Evolutionary conservation across 1,140 invertebrate genomes (phyloP).

Genomic region (Rhagoletis zephyria): DNA sequence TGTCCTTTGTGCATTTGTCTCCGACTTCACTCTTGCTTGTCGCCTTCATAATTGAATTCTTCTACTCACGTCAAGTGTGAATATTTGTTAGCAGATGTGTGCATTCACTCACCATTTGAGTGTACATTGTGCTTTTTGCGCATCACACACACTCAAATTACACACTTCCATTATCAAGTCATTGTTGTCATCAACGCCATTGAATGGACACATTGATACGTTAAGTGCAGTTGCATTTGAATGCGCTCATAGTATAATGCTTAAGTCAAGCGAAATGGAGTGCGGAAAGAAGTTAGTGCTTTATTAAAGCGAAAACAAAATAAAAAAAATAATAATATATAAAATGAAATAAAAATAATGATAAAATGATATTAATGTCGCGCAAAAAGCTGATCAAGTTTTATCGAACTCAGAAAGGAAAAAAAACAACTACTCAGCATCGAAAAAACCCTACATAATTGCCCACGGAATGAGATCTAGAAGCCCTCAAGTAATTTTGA

Average conservation of each 20-base stretch:
- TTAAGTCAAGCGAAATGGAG: background rate
- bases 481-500: no score
- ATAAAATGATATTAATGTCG: no score
- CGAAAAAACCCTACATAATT: no score
- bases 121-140: background rate
- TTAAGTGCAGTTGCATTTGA: conserved; percentile 47
- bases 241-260: background rate
- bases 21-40: background rate
- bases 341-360: no score
- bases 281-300: background rate
- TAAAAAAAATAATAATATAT: no score
- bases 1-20: background rate
- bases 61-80: background rate
- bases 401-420: no score
- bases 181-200: conserved; percentile 16
- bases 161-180: conserved; percentile 14
- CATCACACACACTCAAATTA: background rate
- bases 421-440: no score
- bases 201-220: conserved; percentile 44
- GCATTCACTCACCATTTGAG: background rate
- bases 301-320: no score
- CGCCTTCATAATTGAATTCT: background rate
- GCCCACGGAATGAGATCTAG: no score
- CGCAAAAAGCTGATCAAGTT: no score
- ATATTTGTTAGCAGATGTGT: background rate